These are phyloP conservation scores for Watersipora subatra DNA, from an alignment of 1,140 invertebrate species.

Conservation along the genomic window DNA sequence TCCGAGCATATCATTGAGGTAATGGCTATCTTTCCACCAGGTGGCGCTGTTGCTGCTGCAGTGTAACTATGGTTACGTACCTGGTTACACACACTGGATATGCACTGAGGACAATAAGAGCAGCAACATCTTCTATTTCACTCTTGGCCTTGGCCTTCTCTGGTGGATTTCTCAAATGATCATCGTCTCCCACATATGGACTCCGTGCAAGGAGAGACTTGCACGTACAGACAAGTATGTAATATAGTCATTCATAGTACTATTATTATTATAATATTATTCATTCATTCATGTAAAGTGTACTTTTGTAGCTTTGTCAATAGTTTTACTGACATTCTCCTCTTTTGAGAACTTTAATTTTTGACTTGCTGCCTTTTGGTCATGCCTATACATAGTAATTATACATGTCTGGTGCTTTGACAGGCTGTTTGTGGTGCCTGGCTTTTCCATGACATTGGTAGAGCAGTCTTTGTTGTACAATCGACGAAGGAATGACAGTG, in stretches of 20 bases:
- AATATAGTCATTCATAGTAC: not conserved
- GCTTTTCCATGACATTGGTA: conserved; percentile 79
- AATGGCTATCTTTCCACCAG: too few species aligned
- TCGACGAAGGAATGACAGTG: conserved; percentile 73
- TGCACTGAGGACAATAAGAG: conserved; percentile 12
- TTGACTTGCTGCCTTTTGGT: too few species aligned
- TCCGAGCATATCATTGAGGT: too few species aligned
- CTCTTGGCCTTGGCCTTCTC: conserved; percentile 28
- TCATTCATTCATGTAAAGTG: not conserved
- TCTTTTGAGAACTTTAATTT: too few species aligned
- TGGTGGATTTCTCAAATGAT: conserved; percentile 86
- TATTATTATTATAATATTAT: not conserved
- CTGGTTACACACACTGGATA: conserved; percentile 15
- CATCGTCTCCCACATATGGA: conserved; percentile 96
- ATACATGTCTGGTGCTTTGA: too few species aligned
- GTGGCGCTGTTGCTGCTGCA: conserved; percentile 6
- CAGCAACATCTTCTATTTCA: not conserved
- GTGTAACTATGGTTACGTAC: not conserved
- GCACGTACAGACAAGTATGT: conserved; percentile 75
- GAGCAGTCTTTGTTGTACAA: conserved; percentile 91
- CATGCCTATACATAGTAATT: too few species aligned
- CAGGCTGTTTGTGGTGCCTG: conserved; percentile 76
- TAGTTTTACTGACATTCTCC: too few species aligned
- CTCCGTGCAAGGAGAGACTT: conserved; percentile 87
- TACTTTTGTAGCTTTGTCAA: not conserved